phyloP scores from a whole-genome alignment of 2,888 invertebrate genomes.

The Allolobophora icterica region DNA sequence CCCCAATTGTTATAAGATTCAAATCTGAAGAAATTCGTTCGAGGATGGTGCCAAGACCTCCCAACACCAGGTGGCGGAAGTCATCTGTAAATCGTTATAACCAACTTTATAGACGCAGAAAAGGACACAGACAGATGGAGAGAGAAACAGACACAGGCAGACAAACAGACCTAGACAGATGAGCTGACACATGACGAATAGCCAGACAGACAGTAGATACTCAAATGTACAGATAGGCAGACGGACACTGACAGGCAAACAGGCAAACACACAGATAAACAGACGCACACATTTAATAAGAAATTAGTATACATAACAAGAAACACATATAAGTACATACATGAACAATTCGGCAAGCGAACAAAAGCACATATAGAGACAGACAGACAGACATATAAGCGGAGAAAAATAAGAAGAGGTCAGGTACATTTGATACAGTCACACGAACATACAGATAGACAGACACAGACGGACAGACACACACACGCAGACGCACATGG shows the following conservation, averaged over 20 bases:
- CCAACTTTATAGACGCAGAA: neutral
- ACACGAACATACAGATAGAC: neutral
- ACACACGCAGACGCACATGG: neutral
- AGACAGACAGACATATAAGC: neutral
- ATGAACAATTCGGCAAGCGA: neutral
- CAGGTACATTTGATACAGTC: too few relatives aligned
- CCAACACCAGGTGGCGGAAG: neutral
- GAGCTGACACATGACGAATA: neutral
- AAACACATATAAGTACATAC: neutral
- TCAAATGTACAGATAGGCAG: neutral
- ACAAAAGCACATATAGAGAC: neutral
- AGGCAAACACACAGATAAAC: neutral
- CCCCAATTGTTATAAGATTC: neutral
- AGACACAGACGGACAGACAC: neutral
- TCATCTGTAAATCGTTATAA: neutral
- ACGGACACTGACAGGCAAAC: neutral
- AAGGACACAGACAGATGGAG: neutral
- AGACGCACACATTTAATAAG: neutral
- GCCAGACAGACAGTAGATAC: neutral
- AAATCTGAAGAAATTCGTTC: neutral
- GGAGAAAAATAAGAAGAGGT: neutral
- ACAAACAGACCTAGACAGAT: neutral
- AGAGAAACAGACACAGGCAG: neutral
- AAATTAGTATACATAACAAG: too few relatives aligned
- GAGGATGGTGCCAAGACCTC: neutral